Conservation (phyloP, 2,113 vertebrate genomes). For the Eupsittula cactorum region DNA sequence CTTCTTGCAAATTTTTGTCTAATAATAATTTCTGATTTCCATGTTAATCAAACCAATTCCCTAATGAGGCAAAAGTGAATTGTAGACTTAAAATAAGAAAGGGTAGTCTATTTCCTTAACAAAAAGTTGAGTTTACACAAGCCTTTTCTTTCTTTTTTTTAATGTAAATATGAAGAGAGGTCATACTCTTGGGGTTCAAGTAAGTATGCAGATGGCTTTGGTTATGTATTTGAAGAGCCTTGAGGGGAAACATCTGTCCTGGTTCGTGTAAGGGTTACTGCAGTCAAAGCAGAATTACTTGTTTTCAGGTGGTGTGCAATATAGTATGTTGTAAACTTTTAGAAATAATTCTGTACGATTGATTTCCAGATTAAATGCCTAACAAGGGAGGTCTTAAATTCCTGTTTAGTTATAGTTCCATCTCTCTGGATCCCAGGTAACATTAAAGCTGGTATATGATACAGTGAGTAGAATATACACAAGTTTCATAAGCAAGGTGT, state of each 20-base stretch:
- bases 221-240: slow-evolving; percentile 25
- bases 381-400: background rate
- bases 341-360: background rate
- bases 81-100: background rate
- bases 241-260: slow-evolving; percentile 56
- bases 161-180: slow-evolving; percentile 1
- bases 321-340: background rate
- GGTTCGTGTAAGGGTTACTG: slow-evolving; percentile 17
- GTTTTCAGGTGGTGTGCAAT: slow-evolving; percentile 7
- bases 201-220: slow-evolving; percentile 59
- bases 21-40: slow-evolving; percentile 51
- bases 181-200: slow-evolving; percentile 6
- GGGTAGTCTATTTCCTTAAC: background rate
- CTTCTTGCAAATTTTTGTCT: slow-evolving; percentile 6
- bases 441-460: background rate
- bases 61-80: background rate
- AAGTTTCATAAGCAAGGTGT: background rate
- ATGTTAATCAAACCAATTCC: slow-evolving; percentile 38
- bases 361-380: background rate
- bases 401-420: background rate
- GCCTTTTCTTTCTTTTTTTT: background rate
- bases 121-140: background rate
- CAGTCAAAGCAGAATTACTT: background rate
- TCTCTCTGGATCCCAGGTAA: background rate
- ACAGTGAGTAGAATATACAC: background rate